Evolutionary conservation across 2,113 vertebrate genomes (phyloP), one percentile per base, ranked within the genome.

Genomic region (Chamaetylas fuelleborni): DNA sequence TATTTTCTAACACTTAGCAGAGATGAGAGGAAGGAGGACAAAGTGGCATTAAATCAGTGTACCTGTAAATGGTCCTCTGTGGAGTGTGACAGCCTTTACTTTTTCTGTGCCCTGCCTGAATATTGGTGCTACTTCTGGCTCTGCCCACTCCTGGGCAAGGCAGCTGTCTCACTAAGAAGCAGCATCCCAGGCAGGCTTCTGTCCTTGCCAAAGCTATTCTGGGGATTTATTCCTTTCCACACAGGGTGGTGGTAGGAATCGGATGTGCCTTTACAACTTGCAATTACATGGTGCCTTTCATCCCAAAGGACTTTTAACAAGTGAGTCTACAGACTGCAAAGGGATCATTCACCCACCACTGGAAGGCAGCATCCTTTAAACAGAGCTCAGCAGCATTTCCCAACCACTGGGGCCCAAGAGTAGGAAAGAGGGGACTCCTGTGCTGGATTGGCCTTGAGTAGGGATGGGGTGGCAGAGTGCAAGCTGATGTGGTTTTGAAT

Each of bases 141-240:
- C 77, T 58, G n/a, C 17, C 61, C 14, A 6, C 12, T 83, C 45
- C 53, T 38, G 42, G 25, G 22, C 60, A 50, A 42, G 61, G 67
- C 16, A 0, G 16, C 74, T 72, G 50, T 80, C 66, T 91, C 18
- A 6, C 33, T 38, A 40, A 14, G 22, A 34, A 34, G 73, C 81
- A 71, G 67, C 58, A 9, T 72, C 1, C 2, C 29, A 34, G 50
- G 51, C 88, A 90, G 62, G 51, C 54, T 4, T 65, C 45, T 3
- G 9, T 61, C 78, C 81, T 62, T 93, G 94, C 92, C 87, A 93
- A 54, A 62, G 38, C 29, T 70, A 0, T 77, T 76, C 64, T 83
- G 85, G 62, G 74, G 64, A 82, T 93, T 94, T 97, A 94, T 95
- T 95, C 79, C 88, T 90, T 93, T 94, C 47, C 43, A 48, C 58